Evolutionary conservation across 2,888 invertebrate species (phyloP).

Genomic region (Acanthosepion pharaonis): DNA sequence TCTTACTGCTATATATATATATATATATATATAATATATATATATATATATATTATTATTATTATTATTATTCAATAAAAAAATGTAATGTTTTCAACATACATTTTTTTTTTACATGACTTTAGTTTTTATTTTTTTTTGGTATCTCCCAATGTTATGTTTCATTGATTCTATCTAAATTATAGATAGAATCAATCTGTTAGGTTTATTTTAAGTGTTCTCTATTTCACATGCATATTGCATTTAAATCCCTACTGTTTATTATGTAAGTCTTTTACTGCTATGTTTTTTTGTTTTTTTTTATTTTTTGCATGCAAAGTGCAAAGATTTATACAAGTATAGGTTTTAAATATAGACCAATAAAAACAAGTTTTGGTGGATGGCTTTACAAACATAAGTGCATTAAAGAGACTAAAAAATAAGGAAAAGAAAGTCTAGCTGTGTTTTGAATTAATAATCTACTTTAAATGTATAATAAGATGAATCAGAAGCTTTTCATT

Average conservation of each 20-base stretch:
- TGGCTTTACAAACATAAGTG: neutral
- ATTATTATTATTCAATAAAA: neutral
- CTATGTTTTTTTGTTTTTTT: too few species aligned
- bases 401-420: constrained; percentile 1
- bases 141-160: neutral
- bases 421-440: neutral
- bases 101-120: neutral
- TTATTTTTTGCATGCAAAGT: neutral
- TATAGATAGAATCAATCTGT: neutral
- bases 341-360: neutral
- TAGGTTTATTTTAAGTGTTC: neutral
- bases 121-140: neutral
- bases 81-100: too few species aligned
- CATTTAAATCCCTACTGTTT: neutral
- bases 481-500: neutral
- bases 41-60: too few species aligned
- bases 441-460: neutral
- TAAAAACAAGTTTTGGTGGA: neutral
- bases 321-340: neutral
- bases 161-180: neutral
- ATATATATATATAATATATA: too few species aligned
- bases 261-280: neutral
- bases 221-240: neutral
- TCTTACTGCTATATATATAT: neutral
- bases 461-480: neutral